Base-by-base conservation (phyloP, 37 sponge, comb jelly and placozoan species). In the Mnemiopsis leidyi region DNA sequence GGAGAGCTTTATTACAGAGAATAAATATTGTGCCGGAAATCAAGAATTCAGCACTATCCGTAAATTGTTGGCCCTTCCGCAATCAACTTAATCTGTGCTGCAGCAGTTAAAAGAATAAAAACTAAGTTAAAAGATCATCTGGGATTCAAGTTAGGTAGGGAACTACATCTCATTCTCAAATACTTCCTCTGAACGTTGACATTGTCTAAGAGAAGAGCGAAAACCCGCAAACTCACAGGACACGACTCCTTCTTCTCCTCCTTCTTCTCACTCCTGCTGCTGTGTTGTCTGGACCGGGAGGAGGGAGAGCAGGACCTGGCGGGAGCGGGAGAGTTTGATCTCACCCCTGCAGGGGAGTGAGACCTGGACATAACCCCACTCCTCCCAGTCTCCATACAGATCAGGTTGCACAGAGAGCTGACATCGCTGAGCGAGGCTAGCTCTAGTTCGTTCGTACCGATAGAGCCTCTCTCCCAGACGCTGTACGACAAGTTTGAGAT, bases 311-410 rank as follows among this genome's bases (percentile, higher is more conserved):
- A 13, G 18, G 79, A 77, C 36, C 79, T 28, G 36, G 79, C 34
- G 1, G 79, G 79, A 34, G 79, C 32, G 36, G 79, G 79, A 0
- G 79, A 77, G 32, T 77, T 77, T 33, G 79, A 31, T 13, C 79
- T 77, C 35, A 32, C 32, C 18, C 32, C 26, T 21, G 32, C 35
- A 3, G 90, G 90, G 0, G 90, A 85, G 30, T 85, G 90, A 61
- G 90, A 85, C 28, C 61, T 39, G 40, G 90, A 85, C 90, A 85
- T 85, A 25, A 85, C 90, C 21, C 90, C 90, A 39, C 90, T 85
- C 90, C 90, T 35, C 20, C 90, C 90, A 29, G 90, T 85, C 26
- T 85, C 90, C 90, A 85, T 85, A 39, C 90, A 85, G 48, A 85
- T 85, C 90, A 85, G 90, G 61, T 85, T 85, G 24, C 90, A 85